phyloP scores from a whole-genome alignment of 2,113 vertebrate genomes.

The Calidris pygmaea region DNA sequence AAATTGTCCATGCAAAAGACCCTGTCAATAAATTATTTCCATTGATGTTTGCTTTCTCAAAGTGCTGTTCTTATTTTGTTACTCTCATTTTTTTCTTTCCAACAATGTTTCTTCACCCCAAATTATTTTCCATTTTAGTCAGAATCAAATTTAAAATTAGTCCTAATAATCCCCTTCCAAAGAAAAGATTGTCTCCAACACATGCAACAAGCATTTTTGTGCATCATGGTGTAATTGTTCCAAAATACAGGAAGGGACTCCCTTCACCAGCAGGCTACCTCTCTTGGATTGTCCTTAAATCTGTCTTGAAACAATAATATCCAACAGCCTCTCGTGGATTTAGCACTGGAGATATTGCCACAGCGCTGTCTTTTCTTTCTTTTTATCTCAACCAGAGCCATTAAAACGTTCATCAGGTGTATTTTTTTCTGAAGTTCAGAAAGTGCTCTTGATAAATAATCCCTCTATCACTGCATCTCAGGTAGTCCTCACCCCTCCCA shows the following conservation, averaged over 20 bases:
- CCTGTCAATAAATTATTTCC: background rate
- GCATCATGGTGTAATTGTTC: background rate
- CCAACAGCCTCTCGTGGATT: background rate
- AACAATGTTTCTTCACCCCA: background rate
- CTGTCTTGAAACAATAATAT: background rate
- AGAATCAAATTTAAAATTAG: background rate
- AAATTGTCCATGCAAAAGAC: background rate
- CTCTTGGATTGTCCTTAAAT: background rate
- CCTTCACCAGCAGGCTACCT: background rate
- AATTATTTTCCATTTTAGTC: background rate
- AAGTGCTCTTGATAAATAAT: background rate
- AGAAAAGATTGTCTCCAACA: background rate
- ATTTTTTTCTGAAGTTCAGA: background rate
- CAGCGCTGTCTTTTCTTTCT: background rate
- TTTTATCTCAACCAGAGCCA: background rate
- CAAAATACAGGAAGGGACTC: background rate
- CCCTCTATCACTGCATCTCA: background rate
- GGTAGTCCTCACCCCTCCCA: background rate
- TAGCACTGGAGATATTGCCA: background rate
- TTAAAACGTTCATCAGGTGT: background rate
- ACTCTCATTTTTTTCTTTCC: background rate
- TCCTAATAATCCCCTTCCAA: background rate
- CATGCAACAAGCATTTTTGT: background rate
- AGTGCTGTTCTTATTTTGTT: background rate
- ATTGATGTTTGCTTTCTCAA: background rate